phyloP scores from a whole-genome alignment of 2,113 vertebrate species.

The Petaurus breviceps region DNA sequence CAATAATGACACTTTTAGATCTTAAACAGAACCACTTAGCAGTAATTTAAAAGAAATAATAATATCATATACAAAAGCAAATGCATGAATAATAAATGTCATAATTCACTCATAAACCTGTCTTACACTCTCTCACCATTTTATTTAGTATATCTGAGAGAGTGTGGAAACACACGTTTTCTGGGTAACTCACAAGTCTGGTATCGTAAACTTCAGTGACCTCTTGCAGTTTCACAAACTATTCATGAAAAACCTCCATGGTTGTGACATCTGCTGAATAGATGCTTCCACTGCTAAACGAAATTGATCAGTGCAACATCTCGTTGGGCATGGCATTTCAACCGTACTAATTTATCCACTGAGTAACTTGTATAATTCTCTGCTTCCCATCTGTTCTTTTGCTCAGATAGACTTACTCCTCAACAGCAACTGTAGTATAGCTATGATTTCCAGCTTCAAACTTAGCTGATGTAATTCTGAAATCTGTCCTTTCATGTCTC shows the following conservation, averaged over 20 bases:
- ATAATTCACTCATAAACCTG: not conserved
- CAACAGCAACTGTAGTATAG: not conserved
- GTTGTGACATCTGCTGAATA: not conserved
- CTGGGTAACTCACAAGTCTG: not conserved
- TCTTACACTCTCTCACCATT: not conserved
- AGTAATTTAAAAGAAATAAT: not conserved
- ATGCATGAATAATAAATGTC: not conserved
- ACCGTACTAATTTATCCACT: not conserved
- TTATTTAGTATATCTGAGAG: not conserved
- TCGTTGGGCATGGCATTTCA: not conserved
- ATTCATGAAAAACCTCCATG: not conserved
- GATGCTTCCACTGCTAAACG: not conserved
- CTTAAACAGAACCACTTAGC: not conserved
- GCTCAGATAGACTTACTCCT: not conserved
- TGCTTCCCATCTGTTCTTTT: not conserved
- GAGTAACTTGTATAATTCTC: not conserved
- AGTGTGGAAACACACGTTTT: not conserved
- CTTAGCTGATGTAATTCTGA: not conserved
- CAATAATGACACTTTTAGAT: not conserved
- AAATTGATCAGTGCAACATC: not conserved
- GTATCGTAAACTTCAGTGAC: not conserved
- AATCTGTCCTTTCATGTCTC: not conserved
- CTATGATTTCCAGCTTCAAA: not conserved
- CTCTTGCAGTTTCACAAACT: not conserved
- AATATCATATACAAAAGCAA: not conserved